A percentile compares a stretch with the other conserved stretches of the same genome.
These are phyloP conservation scores for Glossophaga mutica DNA, from an alignment of 2,797 vertebrate species.

Conservation along the genomic window DNA sequence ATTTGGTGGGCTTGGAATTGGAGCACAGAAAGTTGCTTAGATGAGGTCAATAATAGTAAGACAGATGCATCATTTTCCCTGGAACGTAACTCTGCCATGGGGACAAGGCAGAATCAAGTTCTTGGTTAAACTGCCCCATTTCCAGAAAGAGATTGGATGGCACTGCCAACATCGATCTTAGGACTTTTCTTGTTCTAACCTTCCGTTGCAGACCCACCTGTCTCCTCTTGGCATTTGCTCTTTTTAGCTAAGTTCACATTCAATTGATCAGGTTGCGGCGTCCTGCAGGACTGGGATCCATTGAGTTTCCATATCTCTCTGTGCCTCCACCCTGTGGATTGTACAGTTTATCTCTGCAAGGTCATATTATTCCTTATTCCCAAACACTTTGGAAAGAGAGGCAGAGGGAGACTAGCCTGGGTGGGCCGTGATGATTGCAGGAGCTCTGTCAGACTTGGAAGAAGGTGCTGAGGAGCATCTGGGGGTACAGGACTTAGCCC, in stretches of 20 bases:
- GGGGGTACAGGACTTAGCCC: neutral
- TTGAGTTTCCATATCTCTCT: neutral
- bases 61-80: neutral
- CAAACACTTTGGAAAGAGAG: neutral
- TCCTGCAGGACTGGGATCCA: neutral
- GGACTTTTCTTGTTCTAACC: neutral
- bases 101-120: neutral
- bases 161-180: neutral
- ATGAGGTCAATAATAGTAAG: neutral
- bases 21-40: neutral
- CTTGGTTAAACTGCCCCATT: neutral
- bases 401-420: neutral
- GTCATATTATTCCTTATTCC: neutral
- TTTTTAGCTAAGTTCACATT: neutral
- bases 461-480: neutral
- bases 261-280: neutral
- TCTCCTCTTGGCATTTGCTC: neutral
- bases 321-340: neutral
- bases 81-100: neutral
- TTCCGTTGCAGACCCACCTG: neutral
- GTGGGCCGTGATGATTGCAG: neutral
- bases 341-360: neutral
- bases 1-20: neutral
- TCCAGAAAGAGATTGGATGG: neutral
- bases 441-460: neutral